Base-by-base conservation (phyloP, 1,140 invertebrate genomes). In the Trichogramma pretiosum region DNA sequence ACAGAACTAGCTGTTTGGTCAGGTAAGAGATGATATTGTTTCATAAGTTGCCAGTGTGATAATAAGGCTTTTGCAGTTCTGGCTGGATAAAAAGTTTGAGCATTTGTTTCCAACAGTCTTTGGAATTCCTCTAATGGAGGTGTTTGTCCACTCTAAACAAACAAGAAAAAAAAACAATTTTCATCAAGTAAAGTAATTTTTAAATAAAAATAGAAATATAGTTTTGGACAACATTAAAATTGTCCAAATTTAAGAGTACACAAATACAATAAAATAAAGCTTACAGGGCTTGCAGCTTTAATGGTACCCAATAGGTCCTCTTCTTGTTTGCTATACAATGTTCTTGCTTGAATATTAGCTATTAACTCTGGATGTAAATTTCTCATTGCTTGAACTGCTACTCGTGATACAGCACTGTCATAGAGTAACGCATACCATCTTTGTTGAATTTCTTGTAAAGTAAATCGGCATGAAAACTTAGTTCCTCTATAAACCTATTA, bases 401-500 rank as follows among this genome's bases (percentile, higher is more conserved):
- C 79, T 55, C 89, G 78, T 10, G 84, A 91, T 28, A 91, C 82
- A 33, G 85, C 80, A 34, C 88, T 83, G 70, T 98, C 92, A 67
- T 97, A 98, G 2, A 98, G 72, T 36, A 99, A 63, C 9, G 90
- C 87, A 74, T 94, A 94, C 94, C 94, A 98, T 46, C 95, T 79
- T 49, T 93, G 88, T 61, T 96, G 89, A 21, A 98, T 81, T 67
- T 99, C 93, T 65, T 88, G 84, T 11, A 96, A 68, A 1, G 91
- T 93, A 64, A 97, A 98, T 52, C 88, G 83, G 63, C 92, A 95
- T 0, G 93, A 94, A 74, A 99, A 98, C 65, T 95, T 97, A 3
- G 93, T 84, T 18, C 92, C 91, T 53, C 87, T 74, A 64, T 96
- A 88, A 7, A 98, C 93, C 58, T 91, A 36, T 0, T 14, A 32